Base-by-base conservation (phyloP, 1,140 invertebrate species). In the Atta cephalotes region DNA sequence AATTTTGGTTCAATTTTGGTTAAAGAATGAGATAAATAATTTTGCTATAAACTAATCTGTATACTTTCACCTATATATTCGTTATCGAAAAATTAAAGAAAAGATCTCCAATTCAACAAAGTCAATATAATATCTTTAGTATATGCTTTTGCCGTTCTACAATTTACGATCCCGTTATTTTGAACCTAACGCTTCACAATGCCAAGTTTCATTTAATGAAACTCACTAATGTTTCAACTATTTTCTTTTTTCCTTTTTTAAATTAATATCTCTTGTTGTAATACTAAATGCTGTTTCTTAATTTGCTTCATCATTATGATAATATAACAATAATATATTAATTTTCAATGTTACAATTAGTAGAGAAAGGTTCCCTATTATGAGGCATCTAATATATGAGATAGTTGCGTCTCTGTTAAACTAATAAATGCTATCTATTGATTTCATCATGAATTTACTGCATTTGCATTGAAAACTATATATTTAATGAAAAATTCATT, bases 81-180 rank as follows among this genome's bases (percentile, higher is more conserved):
- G 28, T 7, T 31, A 49, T 31, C 12, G 14, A 49, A 82, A 74
- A 74, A 74, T 21, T 51, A 45, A 25, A 6, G 4, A 71, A 21
- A 51, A 39, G 1, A 49, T 60, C 18, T 49, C 28, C n/a, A 25
- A 49, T 16, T 21, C 4, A 72, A 76, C 28, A 68, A 71, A 45
- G 72, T 58, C 60, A 82, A 79, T 49, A 53, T 78, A 31, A 63
- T 82, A 81, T 71, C 53, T 76, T 90, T 68, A 53, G 56, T 53
- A 62, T 85, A 9, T 63, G 39, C 18, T 56, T 80, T 14, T 60
- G 78, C 45, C 60, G 78, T 85, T 82, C 76, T 74, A 74, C 84
- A 77, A 87, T 85, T 56, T 35, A 18, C 45, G 45, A 76, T 91
- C 78, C 90, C 90, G 90, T 91, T 91, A 91, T 60, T 72, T 82